These are phyloP conservation scores for Calycopis cecrops DNA, from an alignment of 1,140 invertebrate genomes.

Conservation along the genomic window DNA sequence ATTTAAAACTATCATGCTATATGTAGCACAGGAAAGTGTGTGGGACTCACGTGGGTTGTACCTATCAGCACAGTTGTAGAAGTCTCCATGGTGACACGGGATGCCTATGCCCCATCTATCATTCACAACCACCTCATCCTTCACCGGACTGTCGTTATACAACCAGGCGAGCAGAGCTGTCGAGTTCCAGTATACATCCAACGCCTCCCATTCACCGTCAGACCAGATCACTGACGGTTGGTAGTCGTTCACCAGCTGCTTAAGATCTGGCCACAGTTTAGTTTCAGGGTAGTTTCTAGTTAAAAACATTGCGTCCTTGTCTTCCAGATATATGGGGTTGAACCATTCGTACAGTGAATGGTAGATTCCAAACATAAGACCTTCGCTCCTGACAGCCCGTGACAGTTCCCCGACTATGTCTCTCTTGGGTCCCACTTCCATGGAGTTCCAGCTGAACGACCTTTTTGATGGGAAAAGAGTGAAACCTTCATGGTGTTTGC, in stretches of 20 bases:
- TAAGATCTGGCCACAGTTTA: conserved; percentile 85
- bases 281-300: conserved; percentile 80
- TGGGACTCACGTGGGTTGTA: conserved; percentile 88
- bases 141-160: conserved; percentile 96
- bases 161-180: conserved; percentile 92
- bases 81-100: conserved; percentile 91
- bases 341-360: conserved; percentile 95
- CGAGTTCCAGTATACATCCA: conserved; percentile 88
- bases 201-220: conserved; percentile 92
- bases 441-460: conserved; percentile 93
- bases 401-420: conserved; percentile 89
- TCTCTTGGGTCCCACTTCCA: conserved; percentile 88
- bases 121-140: conserved; percentile 91
- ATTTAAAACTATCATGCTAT: too few species aligned
- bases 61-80: conserved; percentile 88
- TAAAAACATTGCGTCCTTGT: conserved; percentile 81
- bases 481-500: conserved; percentile 96
- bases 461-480: conserved; percentile 91
- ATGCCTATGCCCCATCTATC: conserved; percentile 90
- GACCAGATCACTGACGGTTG: conserved; percentile 95
- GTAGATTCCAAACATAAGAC: conserved; percentile 89
- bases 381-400: conserved; percentile 79
- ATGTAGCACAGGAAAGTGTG: not conserved
- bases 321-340: conserved; percentile 88
- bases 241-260: conserved; percentile 86